Conservation (phyloP, 2,113 vertebrate genomes). For the Bucco capensis region DNA sequence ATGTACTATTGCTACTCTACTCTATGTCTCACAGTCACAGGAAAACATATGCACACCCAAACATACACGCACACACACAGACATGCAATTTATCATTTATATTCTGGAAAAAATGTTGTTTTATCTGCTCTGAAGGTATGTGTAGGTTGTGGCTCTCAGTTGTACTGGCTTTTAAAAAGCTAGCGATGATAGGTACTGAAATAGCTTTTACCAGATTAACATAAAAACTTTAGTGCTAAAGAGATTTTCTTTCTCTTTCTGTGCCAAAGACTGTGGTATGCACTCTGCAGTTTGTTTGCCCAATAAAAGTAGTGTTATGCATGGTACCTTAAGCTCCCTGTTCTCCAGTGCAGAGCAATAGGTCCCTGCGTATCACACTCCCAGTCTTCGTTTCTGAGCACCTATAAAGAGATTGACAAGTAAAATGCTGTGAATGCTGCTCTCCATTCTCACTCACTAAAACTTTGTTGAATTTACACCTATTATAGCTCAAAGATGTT, state of each 20-base stretch:
- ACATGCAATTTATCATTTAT: not conserved
- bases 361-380: not conserved
- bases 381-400: not conserved
- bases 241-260: not conserved
- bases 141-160: not conserved
- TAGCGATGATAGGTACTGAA: not conserved
- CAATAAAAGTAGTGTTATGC: not conserved
- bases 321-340: not conserved
- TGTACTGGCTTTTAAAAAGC: not conserved
- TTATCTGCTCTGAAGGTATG: not conserved
- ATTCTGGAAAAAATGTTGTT: not conserved
- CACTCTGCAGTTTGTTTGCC: not conserved
- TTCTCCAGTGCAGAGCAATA: not conserved
- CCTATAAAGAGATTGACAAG: constrained; percentile 10
- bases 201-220: not conserved
- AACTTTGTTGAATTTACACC: constrained; percentile 42
- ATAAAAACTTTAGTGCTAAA: not conserved
- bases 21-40: not conserved
- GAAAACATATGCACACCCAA: not conserved
- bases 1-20: no score
- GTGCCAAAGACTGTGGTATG: not conserved
- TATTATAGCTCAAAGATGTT: constrained; percentile 32
- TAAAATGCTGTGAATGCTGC: not conserved
- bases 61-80: not conserved
- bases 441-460: not conserved